These are phyloP conservation scores for Reticulitermes speratus DNA, from an alignment of 1,140 invertebrate species.

Conservation along the genomic window DNA sequence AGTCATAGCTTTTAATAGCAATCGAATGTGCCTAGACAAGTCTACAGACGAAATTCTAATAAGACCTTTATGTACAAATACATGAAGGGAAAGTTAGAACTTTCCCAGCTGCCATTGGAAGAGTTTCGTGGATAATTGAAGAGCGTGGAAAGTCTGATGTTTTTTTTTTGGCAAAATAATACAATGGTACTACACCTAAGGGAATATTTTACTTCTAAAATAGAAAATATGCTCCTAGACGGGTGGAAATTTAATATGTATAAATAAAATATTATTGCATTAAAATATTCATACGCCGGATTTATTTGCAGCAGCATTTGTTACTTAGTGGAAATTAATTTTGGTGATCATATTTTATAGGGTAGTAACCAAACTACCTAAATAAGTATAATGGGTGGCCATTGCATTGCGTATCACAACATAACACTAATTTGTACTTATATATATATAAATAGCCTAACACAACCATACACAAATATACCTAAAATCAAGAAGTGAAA, in stretches of 20 bases:
- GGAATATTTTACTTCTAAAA: too few species aligned
- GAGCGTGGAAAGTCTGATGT: neutral
- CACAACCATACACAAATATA: too few species aligned
- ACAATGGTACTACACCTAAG: neutral
- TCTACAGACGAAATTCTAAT: neutral
- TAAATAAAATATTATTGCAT: neutral
- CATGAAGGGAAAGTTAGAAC: neutral
- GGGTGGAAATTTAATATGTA: neutral
- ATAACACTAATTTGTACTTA: too few species aligned
- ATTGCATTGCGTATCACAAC: too few species aligned
- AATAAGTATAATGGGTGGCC: too few species aligned
- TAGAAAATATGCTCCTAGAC: too few species aligned
- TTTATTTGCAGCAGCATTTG: neutral
- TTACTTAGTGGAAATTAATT: neutral
- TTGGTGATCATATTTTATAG: too few species aligned
- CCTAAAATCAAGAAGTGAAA: too few species aligned
- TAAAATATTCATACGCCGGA: neutral
- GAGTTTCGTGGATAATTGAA: neutral
- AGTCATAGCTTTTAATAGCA: neutral
- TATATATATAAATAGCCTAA: too few species aligned
- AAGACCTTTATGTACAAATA: neutral
- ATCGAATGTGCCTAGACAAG: neutral
- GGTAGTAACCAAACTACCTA: too few species aligned
- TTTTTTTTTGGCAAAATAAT: neutral
- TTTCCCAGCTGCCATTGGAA: neutral